Evolutionary conservation across 2,888 invertebrate species (phyloP), one percentile per base, ranked within the genome.

Genomic region (Cheilosia variabilis): DNA sequence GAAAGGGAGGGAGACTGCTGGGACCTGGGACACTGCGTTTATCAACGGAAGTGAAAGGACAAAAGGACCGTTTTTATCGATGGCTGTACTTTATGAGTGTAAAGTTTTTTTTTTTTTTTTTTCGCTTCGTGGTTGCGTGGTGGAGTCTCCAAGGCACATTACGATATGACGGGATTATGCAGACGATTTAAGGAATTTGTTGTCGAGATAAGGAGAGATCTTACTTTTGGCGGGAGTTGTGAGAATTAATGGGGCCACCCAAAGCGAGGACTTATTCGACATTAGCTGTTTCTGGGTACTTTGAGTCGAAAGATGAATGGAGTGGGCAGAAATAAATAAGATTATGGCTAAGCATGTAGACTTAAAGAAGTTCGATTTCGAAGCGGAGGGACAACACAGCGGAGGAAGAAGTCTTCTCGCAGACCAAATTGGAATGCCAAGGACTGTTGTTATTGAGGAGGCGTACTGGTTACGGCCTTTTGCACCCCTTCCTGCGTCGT

Each of bases 41-140:
- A 86, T 77, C 81, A 68, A 72, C 86, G 72, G 72, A 86, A 77
- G 68, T 65, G 45, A 45, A 81, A 77, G 86, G 81, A 86, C 86
- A 80, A 80, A 68, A 43, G 57, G 66, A 76, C 66, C 77, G 57
- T 52, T 81, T 83, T 81, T 84, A 79, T 84, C 79, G 79, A 71
- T 84, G 65, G 71, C 45, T 63, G 75, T 79, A 79, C 63, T 69
- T 79, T 79, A 75, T 66, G 60, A 31, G 75, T 62, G 58, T 75
- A 71, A 65, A 79, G 45, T 53, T 50, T 15, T 43, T 69, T 10
- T 65, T 75, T 27, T 6, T 66, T 62, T 47, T 10, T 60, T 75
- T 69, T 43, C n/a, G 50, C 19, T 2, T 4, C 13, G 15, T 52
- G 27, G 62, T 45, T 31, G 53, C 55, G 27, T 43, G 43, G 50